A percentile compares a stretch with the other conserved stretches of the same genome.
phyloP scores from a whole-genome alignment of 2,888 invertebrate species.

The Agriopis marginaria region DNA sequence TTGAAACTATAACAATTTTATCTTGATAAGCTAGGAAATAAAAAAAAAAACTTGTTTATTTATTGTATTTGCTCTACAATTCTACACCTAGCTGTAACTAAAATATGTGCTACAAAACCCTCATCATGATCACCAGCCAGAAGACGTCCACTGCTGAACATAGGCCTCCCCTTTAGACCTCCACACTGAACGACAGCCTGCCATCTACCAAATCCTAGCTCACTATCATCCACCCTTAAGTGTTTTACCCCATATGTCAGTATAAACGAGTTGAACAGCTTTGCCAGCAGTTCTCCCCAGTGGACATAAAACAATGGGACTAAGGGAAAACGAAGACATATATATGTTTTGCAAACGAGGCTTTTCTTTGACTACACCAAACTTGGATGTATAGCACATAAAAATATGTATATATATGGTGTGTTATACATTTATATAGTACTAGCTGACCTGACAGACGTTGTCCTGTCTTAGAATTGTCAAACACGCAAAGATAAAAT shows the following conservation, averaged over 20 bases:
- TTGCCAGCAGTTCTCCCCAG: slow-evolving; percentile 2
- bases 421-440: no score
- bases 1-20: no score
- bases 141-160: no score
- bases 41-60: no score
- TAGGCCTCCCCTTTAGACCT: no score
- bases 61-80: background rate
- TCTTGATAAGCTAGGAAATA: no score
- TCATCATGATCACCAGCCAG: no score
- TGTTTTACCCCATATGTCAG: slow-evolving; percentile 18
- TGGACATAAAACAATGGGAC: slow-evolving; percentile 14
- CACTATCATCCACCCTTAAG: slow-evolving; percentile 1
- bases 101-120: background rate
- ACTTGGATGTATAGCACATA: background rate
- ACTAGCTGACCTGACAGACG: no score
- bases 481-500: no score
- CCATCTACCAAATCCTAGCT: background rate
- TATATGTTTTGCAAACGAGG: slow-evolving; percentile 27
- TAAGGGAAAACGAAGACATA: slow-evolving; percentile 26
- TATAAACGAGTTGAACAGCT: slow-evolving; percentile 7
- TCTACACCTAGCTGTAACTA: background rate
- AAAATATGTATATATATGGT: no score
- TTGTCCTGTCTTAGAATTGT: no score
- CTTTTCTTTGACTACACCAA: slow-evolving; percentile 1
- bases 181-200: no score